Base-by-base conservation (phyloP, 2,888 invertebrate species). In the Acrocyrtus sp. region DNA sequence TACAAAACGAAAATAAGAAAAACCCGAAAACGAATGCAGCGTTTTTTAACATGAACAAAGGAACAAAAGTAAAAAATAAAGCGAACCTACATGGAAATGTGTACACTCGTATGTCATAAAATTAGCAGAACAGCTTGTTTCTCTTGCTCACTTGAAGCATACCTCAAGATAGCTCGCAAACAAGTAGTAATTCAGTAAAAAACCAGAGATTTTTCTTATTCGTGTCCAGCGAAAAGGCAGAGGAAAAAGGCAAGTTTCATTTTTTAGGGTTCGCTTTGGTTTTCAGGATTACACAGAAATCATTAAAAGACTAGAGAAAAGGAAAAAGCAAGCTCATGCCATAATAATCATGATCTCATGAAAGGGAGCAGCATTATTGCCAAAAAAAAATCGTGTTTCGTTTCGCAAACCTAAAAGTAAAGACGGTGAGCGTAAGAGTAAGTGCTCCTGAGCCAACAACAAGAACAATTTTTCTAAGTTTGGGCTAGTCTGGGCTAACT, bases 271-370 rank as follows among this genome's bases (percentile, higher is more conserved):
- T 19, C 21, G 19, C 8, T 53, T 15, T 54, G 29, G 56, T 29
- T 10, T 53, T 22, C 41, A 56, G 56, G 21, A 39, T 56, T 56
- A 39, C 22, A 39, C 15, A n/a, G 27, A 48, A 60, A 41, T 29
- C 45, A 65, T 54, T 54, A 26, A 54, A 47, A 27, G 45, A 63
- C 8, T 45, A 45, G 45, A 15, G 45, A 8, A 34, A 41, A 27
- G 50, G 22, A 34, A 53, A 29, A 56, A 39, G 41, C 21, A 5
- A 41, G 5, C 43, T 6, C 5, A 17, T 15, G 10, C 56, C 56
- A 26, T 58, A 41, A 51, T 67, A 67, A 67, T 68, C 68, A 61
- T 54, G 68, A 68, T 68, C 68, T 53, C 39, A 54, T 47, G 17
- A 15, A 50, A 61, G 51, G 58, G 39, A 24, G 47, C 26, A 54